A percentile compares a stretch with the other conserved stretches of the same genome.
phyloP scores from a whole-genome alignment of 2,888 invertebrate genomes.

The Aspidiotus destructor region DNA sequence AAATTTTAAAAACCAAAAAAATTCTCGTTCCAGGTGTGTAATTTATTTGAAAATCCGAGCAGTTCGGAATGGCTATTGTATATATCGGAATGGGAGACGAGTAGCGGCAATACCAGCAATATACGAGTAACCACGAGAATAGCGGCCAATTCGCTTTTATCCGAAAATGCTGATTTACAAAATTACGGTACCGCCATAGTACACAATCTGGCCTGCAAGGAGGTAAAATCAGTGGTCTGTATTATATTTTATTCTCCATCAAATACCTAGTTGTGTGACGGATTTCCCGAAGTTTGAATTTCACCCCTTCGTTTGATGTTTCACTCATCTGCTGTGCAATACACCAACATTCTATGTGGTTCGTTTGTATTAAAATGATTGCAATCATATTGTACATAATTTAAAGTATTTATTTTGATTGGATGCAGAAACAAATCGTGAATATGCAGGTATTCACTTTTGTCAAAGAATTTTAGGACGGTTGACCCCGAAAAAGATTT shows the following conservation, averaged over 20 bases:
- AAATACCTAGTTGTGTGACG: neutral
- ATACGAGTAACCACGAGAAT: slow-evolving; percentile 85
- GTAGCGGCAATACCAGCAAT: slow-evolving; percentile 69
- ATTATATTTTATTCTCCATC: slow-evolving; percentile 43
- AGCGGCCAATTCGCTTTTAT: slow-evolving; percentile 72
- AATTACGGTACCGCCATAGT: slow-evolving; percentile 76
- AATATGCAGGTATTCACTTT: too few relatives aligned
- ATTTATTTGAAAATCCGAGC: slow-evolving; percentile 78
- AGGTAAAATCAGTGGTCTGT: slow-evolving; percentile 95
- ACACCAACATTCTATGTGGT: neutral
- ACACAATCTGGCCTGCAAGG: slow-evolving; percentile 86
- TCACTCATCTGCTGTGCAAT: neutral
- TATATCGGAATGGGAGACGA: slow-evolving; percentile 78
- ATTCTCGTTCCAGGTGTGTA: slow-evolving; percentile 57
- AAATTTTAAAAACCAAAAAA: neutral
- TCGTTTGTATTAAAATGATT: neutral
- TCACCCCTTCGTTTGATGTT: neutral
- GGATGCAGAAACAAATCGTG: too few relatives aligned
- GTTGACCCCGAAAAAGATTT: too few relatives aligned
- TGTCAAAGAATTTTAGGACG: too few relatives aligned
- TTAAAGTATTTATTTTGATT: too few relatives aligned
- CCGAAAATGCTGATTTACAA: slow-evolving; percentile 60
- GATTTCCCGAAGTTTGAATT: neutral
- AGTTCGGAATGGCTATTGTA: slow-evolving; percentile 88
- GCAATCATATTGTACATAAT: too few relatives aligned